These are phyloP conservation scores for Melanogrammus aeglefinus DNA, from an alignment of 2,797 vertebrate genomes.

Conservation along the genomic window DNA sequence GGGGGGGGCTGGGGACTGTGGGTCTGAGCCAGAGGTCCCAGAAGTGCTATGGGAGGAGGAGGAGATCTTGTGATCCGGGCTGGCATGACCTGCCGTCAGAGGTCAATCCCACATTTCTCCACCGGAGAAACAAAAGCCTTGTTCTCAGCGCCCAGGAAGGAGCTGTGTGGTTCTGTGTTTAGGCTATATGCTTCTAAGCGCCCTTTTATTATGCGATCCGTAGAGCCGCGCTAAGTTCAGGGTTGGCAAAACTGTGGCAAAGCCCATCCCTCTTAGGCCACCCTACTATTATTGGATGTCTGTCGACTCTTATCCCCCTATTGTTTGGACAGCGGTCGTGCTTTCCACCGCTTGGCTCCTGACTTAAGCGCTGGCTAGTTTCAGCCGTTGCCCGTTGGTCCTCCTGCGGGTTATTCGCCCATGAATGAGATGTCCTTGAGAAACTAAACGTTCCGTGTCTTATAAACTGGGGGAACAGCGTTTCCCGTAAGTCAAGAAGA, in stretches of 20 bases:
- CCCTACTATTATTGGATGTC: slow-evolving; percentile 62
- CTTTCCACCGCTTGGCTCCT: slow-evolving; percentile 47
- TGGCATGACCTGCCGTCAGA: slow-evolving; percentile 44
- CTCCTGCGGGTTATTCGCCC: slow-evolving; percentile 30
- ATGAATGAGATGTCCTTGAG: slow-evolving; percentile 24
- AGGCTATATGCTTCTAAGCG: slow-evolving; percentile 47
- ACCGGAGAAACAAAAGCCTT: slow-evolving; percentile 62
- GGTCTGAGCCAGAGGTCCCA: slow-evolving; percentile 27
- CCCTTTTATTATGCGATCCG: slow-evolving; percentile 74
- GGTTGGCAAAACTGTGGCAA: slow-evolving; percentile 60
- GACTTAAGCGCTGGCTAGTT: slow-evolving; percentile 46
- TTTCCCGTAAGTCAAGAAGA: not conserved
- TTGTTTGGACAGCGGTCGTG: slow-evolving; percentile 65
- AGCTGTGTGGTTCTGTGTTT: slow-evolving; percentile 59
- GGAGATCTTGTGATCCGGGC: slow-evolving; percentile 66
- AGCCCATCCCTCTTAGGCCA: slow-evolving; percentile 60
- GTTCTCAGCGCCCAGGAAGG: slow-evolving; percentile 61
- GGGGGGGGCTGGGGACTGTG: slow-evolving; percentile 11
- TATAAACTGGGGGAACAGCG: not conserved
- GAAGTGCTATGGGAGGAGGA: slow-evolving; percentile 42
- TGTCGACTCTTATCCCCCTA: slow-evolving; percentile 53
- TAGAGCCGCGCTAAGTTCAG: slow-evolving; percentile 69
- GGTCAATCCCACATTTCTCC: slow-evolving; percentile 65
- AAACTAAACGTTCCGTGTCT: slow-evolving; percentile 27
- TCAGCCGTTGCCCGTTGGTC: slow-evolving; percentile 23